Evolutionary conservation across 2,113 vertebrate genomes (phyloP).

Genomic region (Herpailurus yagouaroundi): DNA sequence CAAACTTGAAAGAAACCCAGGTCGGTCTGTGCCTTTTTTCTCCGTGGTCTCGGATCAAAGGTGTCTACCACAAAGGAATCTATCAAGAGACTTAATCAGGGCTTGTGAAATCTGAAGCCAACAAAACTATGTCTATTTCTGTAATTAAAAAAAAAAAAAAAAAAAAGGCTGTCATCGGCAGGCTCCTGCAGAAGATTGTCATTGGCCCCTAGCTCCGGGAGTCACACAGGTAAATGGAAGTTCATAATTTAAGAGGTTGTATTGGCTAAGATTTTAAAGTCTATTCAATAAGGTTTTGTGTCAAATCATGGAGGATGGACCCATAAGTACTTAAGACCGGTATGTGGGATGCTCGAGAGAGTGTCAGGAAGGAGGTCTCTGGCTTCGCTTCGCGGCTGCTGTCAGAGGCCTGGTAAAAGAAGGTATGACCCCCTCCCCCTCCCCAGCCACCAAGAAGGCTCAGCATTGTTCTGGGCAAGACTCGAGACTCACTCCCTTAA

Average conservation of each 20-base stretch:
- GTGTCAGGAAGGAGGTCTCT: neutral
- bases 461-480: neutral
- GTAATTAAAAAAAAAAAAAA: neutral
- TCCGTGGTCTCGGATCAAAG: neutral
- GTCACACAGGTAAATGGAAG: neutral
- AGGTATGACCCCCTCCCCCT: too few relatives aligned
- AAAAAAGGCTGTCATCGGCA: neutral
- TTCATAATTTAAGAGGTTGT: neutral
- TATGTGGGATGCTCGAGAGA: neutral
- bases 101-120: neutral
- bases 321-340: neutral
- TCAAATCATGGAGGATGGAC: neutral
- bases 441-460: neutral
- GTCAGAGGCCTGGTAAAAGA: neutral
- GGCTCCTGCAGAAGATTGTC: neutral
- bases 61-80: neutral
- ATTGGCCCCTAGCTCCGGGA: neutral
- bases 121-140: neutral
- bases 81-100: neutral
- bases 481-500: neutral
- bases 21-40: neutral
- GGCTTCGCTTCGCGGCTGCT: neutral
- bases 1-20: neutral
- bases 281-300: neutral
- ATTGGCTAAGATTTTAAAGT: neutral